Base-by-base conservation (phyloP, 2,113 vertebrate species). In the Notarius quadriscutis region DNA sequence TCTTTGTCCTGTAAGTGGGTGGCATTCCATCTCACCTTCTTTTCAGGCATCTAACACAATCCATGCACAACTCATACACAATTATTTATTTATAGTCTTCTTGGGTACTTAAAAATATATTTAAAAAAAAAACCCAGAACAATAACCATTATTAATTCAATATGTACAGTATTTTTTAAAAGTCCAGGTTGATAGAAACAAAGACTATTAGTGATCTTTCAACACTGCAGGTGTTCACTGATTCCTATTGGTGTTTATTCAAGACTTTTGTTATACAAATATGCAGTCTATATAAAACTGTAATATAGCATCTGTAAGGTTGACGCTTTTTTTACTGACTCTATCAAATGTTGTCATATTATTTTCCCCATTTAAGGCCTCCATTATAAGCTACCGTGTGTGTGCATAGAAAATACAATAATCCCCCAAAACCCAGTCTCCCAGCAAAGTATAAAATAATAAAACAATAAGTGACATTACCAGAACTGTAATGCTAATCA, bases 1-100 rank as follows among this genome's bases (percentile, higher is more conserved):
- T 95, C 94, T 87, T 95, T 93, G 93, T 95, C 94, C 11, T 95
- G 94, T 79, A 94, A 25, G 94, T 94, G 94, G 93, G 93, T 95
- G 91, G 93, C 94, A 15, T 91, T 94, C 88, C 92, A 93, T 74
- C 93, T 95, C 88, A 94, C 91, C 30, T 94, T 95, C 86, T 94
- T 95, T 93, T 95, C 94, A 94, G 94, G 95, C 94, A 91, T 30
- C 41, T 55, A 17, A n/a, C 20, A 77, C 50, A 78, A 30, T 53
- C n/a, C 81, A 86, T 63, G 57, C 12, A 71, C 53, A 55, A 53
- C 25, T 22, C 30, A 83, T 53, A 41, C 62, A 69, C 48, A 77
- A 11, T 27, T 58, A 80, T 80, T 18, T 30, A 58, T 30, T 57
- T 30, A 7, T 78, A 25, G 41, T 30, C 14, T 22, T 78, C 2